Base-by-base conservation (phyloP, 2,888 invertebrate species). In the Drosophila dives region DNA sequence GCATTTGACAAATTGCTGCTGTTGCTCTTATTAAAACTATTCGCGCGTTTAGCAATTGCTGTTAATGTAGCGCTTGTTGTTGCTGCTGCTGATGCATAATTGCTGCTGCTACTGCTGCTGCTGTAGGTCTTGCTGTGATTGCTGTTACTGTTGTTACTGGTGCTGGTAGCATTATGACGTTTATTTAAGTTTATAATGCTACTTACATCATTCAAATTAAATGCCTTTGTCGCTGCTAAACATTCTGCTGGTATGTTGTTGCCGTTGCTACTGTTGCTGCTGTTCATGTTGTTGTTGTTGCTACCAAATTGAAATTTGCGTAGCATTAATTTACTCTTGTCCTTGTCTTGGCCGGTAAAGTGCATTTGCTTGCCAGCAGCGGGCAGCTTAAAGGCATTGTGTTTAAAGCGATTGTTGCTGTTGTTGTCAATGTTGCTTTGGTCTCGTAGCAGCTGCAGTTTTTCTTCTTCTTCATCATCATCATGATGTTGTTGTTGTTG, bases 171-270 rank as follows among this genome's bases (percentile, higher is more conserved):
- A 85, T 76, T 76, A 50, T 85, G 72, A 65, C 79, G 69, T 87
- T 82, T 80, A 76, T 84, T 82, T 82, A 69, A 58, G 74, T 36
- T 72, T 72, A 59, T 76, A 74, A 69, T 76, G 85, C 86, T 89
- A 89, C 86, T 86, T 86, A 86, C 85, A 86, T 89, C 89, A 86
- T 86, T 86, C 68, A 86, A 74, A 83, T 86, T 86, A 72, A 89
- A 86, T 76, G 87, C 85, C 80, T 84, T 75, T 64, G 65, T n/a
- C 60, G 62, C 29, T 72, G 71, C 38, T 51, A 69, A 17, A 38
- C 29, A 15, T 59, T 64, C 32, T 62, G 60, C 23, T 70, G 70
- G 20, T 64, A 68, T 70, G 54, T 40, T 72, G 70, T n/a, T 74
- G 66, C 26, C 51, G 62, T 51, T 72, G 62, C 49, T 71, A 42